Conservation (phyloP, 2,888 invertebrate species). For the Spodoptera littoralis region DNA sequence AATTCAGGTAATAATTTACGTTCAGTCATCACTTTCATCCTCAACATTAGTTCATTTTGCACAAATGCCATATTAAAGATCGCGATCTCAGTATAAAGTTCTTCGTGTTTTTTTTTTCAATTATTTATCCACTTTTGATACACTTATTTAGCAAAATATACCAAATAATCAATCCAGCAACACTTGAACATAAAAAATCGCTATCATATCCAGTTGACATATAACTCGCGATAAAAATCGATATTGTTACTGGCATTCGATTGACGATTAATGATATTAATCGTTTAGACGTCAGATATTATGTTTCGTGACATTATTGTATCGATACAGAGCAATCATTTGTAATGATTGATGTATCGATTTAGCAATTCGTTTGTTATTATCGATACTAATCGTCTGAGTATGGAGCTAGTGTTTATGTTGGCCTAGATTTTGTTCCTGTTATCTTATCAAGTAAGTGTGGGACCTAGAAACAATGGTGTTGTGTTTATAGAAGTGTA, state of each 20-base stretch:
- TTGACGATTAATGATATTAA: constrained; percentile 55
- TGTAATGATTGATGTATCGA: constrained; percentile 46
- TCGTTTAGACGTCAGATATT: constrained; percentile 42
- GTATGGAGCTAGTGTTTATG: constrained; percentile 18
- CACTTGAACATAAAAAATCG: constrained; percentile 14
- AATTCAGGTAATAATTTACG: too few species aligned
- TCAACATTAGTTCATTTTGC: too few species aligned
- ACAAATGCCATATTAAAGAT: too few species aligned
- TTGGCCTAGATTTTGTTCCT: constrained; percentile 16
- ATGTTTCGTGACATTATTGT: constrained; percentile 46
- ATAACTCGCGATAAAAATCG: constrained; percentile 53
- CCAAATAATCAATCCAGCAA: too few species aligned
- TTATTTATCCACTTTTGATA: too few species aligned
- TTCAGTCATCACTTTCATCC: too few species aligned
- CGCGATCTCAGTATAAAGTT: too few species aligned
- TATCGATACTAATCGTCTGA: constrained; percentile 26
- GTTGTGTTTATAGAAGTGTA: too few species aligned
- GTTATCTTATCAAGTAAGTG: constrained; percentile 17
- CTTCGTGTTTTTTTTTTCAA: too few species aligned
- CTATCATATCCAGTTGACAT: constrained; percentile 27
- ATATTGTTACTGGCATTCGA: constrained; percentile 48
- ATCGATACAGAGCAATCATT: constrained; percentile 45
- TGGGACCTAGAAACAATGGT: too few species aligned
- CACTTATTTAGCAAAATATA: too few species aligned
- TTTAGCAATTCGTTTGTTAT: constrained; percentile 43